Percentiles rank a stretch among this genome's conserved stretches.
These are phyloP conservation scores for Hormaphis cornu DNA, from an alignment of 1,140 invertebrate genomes.

Conservation along the genomic window DNA sequence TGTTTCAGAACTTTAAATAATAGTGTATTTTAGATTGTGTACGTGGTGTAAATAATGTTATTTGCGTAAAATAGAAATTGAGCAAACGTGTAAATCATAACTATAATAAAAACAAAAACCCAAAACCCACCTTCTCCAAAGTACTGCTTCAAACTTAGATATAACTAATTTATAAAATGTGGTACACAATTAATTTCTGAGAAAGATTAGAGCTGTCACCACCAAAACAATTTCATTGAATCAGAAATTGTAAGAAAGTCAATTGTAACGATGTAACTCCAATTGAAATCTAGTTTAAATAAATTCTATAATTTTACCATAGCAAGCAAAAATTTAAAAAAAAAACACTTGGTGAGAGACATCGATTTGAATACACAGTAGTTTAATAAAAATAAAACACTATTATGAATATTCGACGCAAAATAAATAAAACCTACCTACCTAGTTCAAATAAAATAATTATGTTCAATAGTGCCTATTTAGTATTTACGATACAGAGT, in stretches of 20 bases:
- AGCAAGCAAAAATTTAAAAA: background rate
- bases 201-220: background rate
- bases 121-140: conserved; percentile 28
- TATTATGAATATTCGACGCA: background rate
- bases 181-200: background rate
- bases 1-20: background rate
- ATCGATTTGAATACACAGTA: background rate
- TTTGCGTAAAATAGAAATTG: conserved; percentile 13
- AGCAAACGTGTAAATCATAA: conserved; percentile 20
- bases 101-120: background rate
- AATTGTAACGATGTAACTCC: too few species aligned
- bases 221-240: background rate
- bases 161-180: background rate
- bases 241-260: too few species aligned
- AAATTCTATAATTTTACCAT: too few species aligned
- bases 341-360: background rate
- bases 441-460: background rate
- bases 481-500: too few species aligned
- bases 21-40: background rate
- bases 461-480: background rate
- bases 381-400: background rate
- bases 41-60: background rate
- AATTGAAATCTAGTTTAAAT: too few species aligned
- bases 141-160: background rate
- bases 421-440: conserved; percentile 6